Percentiles rank a stretch among this genome's conserved stretches.
Conservation (phyloP, 2,888 invertebrate species). For the Hipparchia sbordonii region DNA sequence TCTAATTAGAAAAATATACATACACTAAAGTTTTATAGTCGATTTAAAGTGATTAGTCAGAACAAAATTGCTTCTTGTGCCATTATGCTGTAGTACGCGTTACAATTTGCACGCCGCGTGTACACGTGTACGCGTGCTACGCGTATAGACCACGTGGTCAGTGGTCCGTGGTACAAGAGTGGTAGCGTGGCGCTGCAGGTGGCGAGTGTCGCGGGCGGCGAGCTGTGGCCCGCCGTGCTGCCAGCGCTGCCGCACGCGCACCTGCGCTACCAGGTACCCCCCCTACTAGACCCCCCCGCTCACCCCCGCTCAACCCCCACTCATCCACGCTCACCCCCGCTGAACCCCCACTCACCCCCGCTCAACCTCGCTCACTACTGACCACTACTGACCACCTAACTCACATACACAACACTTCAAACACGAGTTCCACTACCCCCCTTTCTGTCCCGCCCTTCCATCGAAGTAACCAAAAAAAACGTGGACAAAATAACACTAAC, state of each 20-base stretch:
- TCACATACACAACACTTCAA: background rate
- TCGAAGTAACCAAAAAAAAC: too few relatives aligned
- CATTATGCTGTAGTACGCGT: background rate
- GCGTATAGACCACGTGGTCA: slow-evolving; percentile 30
- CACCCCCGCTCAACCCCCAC: background rate
- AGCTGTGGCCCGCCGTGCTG: slow-evolving; percentile 70
- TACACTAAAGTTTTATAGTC: too few relatives aligned
- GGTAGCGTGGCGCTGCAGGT: slow-evolving; percentile 46
- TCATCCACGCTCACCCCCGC: background rate
- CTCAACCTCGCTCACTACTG: background rate
- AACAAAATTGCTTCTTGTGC: too few relatives aligned
- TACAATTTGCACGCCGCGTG: background rate
- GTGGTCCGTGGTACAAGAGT: slow-evolving; percentile 37
- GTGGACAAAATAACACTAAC: too few relatives aligned
- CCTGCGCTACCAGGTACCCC: slow-evolving; percentile 68
- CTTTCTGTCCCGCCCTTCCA: too few relatives aligned
- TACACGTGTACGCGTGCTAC: slow-evolving; percentile 2
- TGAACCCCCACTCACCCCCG: background rate
- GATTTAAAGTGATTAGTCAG: too few relatives aligned
- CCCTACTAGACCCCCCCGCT: slow-evolving; percentile 19
- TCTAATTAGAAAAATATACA: too few relatives aligned
- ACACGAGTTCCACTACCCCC: too few relatives aligned
- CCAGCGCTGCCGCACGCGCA: slow-evolving; percentile 59
- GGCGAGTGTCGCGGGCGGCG: slow-evolving; percentile 54
- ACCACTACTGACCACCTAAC: background rate